Base-by-base conservation (phyloP, 2,113 vertebrate species). In the Hemiprocne comata region DNA sequence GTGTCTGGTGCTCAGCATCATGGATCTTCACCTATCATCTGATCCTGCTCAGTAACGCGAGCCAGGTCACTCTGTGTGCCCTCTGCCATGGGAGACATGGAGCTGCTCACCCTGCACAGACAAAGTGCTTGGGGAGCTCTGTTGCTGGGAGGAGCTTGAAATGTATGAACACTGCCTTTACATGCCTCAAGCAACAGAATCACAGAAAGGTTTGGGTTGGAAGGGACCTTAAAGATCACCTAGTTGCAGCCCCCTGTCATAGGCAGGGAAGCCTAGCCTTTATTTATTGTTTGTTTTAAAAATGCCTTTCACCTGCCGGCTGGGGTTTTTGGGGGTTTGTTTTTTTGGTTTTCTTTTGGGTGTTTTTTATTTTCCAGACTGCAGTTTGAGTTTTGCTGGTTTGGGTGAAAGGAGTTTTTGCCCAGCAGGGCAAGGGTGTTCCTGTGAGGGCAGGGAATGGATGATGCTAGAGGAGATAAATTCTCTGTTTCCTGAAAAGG, bases 11-110 rank as follows among this genome's bases (percentile, higher is more conserved):
- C 90, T 95, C 93, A 72, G 86, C 89, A 91, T 75, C 86, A 6
- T n/a, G 89, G 86, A 81, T 94, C 80, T 80, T 75, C 93, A 81
- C 83, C 77, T 74, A 95, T 94, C 95, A 97, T 44, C 94, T 40
- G 96, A 97, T 97, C 96, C 95, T 67, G 89, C 89, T 81, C 65
- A 48, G 96, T 96, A 97, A 97, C 3, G 4, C 2, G 89, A 97
- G 87, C 94, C 95, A 93, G 86, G 86, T 92, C 90, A 6, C 53
- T 77, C 1, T 3, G 76, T 44, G 89, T 96, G 96, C 96, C 96
- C 95, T 93, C 94, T 97, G 96, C 96, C 95, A 96, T 0, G 33
- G 64, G 86, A 94, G 96, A 87, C 65, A 40, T 1, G 84, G 95
- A 96, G 95, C 89, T 93, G 93, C 94, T 90, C 93, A 51, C 69